A percentile compares a stretch with the other conserved stretches of the same genome.
phyloP scores from a whole-genome alignment of 2,113 vertebrate species.

The Eulemur rufifrons region DNA sequence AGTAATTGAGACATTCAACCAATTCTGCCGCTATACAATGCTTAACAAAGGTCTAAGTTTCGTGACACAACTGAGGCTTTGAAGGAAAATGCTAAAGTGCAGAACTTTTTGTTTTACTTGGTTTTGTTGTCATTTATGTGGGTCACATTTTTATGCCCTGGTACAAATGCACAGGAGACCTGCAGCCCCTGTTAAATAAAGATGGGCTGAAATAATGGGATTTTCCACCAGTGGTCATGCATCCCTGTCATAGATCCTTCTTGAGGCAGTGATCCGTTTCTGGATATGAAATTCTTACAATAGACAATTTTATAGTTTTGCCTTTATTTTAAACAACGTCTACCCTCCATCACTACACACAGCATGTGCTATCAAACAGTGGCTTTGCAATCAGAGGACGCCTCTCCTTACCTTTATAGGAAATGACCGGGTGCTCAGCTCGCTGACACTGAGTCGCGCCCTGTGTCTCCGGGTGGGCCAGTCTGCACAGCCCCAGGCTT shows the following conservation, averaged over 20 bases:
- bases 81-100: neutral
- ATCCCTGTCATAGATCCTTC: neutral
- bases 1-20: neutral
- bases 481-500: slow-evolving; percentile 88
- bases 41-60: neutral
- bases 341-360: rapidly evolving
- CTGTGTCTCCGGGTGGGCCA: slow-evolving; percentile 78
- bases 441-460: slow-evolving; percentile 88
- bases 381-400: rapidly evolving
- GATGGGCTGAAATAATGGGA: neutral
- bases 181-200: neutral
- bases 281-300: neutral
- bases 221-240: neutral
- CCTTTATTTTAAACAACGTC: neutral
- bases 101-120: neutral
- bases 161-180: neutral
- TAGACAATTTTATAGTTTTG: neutral
- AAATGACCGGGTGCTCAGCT: slow-evolving; percentile 91
- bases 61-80: neutral
- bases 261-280: neutral
- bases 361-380: rapidly evolving
- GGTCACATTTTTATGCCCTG: neutral
- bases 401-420: slow-evolving; percentile 90
- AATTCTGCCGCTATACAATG: neutral
- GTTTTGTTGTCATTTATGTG: neutral